These are phyloP conservation scores for Noctua pronuba DNA, from an alignment of 2,888 invertebrate species.

Conservation along the genomic window DNA sequence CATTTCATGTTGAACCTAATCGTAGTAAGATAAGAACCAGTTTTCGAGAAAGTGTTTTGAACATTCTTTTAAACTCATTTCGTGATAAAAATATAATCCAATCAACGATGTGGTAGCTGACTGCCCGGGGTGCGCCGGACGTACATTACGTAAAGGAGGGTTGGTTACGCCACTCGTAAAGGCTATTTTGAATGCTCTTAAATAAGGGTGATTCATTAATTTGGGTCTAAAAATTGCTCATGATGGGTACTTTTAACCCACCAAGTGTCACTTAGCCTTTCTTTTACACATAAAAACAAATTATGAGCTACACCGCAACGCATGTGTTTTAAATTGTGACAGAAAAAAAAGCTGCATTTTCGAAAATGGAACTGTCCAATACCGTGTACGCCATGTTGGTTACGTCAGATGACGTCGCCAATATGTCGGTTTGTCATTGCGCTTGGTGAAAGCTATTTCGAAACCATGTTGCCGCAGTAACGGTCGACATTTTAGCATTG, in stretches of 20 bases:
- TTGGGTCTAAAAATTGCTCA: conserved; percentile 10
- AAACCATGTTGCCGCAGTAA: conserved; percentile 20
- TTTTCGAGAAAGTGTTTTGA: too few relatives aligned
- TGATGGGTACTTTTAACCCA: conserved; percentile 17
- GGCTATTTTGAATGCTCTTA: conserved; percentile 26
- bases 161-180: not conserved
- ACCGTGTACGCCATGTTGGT: conserved; percentile 39
- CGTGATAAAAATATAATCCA: not conserved
- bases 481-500: conserved; percentile 19
- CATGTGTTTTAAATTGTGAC: conserved; percentile 49
- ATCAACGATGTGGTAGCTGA: not conserved
- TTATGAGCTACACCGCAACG: conserved; percentile 12
- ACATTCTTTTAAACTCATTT: too few relatives aligned
- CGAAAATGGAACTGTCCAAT: conserved; percentile 65
- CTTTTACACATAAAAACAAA: conserved; percentile 3
- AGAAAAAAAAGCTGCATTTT: conserved; percentile 49
- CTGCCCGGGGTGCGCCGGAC: not conserved
- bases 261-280: conserved; percentile 24
- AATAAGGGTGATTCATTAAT: conserved; percentile 27
- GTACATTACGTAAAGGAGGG: conserved; percentile 11
- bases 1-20: too few relatives aligned
- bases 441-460: conserved; percentile 38
- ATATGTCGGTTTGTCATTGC: conserved; percentile 34
- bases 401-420: conserved; percentile 32
- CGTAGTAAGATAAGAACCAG: too few relatives aligned